A percentile compares a stretch with the other conserved stretches of the same genome.
Evolutionary conservation across 2,113 vertebrate species (phyloP).

Genomic region (Apteryx owenii): DNA sequence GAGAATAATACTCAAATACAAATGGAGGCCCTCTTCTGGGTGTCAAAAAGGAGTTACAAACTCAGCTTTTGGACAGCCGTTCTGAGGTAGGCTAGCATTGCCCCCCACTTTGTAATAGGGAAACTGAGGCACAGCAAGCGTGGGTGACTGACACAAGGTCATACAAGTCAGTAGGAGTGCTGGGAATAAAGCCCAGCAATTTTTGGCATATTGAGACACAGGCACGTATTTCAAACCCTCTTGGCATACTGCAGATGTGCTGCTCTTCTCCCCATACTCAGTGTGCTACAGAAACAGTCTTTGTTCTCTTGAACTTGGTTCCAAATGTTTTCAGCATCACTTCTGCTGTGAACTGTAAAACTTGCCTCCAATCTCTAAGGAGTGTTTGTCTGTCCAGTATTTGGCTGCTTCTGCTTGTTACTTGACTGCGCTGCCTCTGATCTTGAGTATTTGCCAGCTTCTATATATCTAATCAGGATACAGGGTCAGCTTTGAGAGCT

Average conservation of each 20-base stretch:
- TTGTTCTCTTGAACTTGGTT: conserved; percentile 38
- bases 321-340: conserved; percentile 31
- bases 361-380: rapidly evolving
- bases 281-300: conserved; percentile 51
- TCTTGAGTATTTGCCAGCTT: not conserved
- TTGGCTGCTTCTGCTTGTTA: not conserved
- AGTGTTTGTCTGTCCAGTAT: not conserved
- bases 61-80: not conserved
- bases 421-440: not conserved
- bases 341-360: conserved; percentile 1
- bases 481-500: not conserved
- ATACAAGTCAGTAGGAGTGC: conserved; percentile 49
- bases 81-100: not conserved
- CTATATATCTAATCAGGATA: rapidly evolving
- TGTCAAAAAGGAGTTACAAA: not conserved
- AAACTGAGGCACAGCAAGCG: conserved; percentile 53
- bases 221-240: conserved; percentile 11
- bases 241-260: conserved; percentile 17
- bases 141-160: conserved; percentile 62
- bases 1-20: not conserved
- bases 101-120: not conserved
- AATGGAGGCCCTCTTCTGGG: not conserved
- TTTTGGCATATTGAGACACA: conserved; percentile 51
- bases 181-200: conserved; percentile 65
- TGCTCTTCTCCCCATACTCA: conserved; percentile 4